Evolutionary conservation across 2,888 invertebrate genomes (phyloP), one percentile per base, ranked within the genome.

Genomic region (Gasteruption jaculator): DNA sequence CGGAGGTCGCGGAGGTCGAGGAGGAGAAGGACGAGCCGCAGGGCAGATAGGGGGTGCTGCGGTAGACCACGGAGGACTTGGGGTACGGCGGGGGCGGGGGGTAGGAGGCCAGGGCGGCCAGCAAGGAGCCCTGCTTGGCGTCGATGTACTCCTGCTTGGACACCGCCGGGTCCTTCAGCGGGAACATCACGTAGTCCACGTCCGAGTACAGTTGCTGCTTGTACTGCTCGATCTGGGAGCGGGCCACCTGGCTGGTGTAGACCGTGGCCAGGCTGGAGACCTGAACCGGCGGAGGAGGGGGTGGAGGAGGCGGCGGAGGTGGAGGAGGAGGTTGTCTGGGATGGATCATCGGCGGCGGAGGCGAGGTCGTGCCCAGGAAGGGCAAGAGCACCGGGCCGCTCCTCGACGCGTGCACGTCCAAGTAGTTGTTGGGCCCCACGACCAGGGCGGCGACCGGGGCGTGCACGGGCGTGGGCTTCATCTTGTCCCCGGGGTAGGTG

Each of bases 101-200:
- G 41, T 74, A 75, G n/a, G 73, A 72, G 2, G 79, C 78, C 56
- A 78, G 72, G 29, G 80, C 80, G 1, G 81, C 82, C 57, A 83
- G 71, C 10, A 86, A 74, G 25, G 86, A 86, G 1, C 88, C 83
- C 59, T 89, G 80, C 66, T 91, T 91, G 37, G 90, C 88, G 61
- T 92, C 91, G 53, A 90, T 78, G 71, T 92, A 92, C 65, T 92
- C 91, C 68, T 91, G 91, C 63, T 90, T 89, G 50, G 91, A 91
- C 31, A 91, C 80, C 0, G 88, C 84, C 7, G 91, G 91, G 71
- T 92, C 91, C 71, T 91, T 91, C 47, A 91, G 71, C 0, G 91
- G 91, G 62, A 91, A 92, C 66, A 91, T 89, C 5, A 92, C 91
- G 61, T 90, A 92, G 71, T 92, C 91, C 3, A 90, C 89, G 61